These are phyloP conservation scores for Blastomussa wellsi DNA, from an alignment of 92 coral and sea anemone genomes.

Conservation along the genomic window DNA sequence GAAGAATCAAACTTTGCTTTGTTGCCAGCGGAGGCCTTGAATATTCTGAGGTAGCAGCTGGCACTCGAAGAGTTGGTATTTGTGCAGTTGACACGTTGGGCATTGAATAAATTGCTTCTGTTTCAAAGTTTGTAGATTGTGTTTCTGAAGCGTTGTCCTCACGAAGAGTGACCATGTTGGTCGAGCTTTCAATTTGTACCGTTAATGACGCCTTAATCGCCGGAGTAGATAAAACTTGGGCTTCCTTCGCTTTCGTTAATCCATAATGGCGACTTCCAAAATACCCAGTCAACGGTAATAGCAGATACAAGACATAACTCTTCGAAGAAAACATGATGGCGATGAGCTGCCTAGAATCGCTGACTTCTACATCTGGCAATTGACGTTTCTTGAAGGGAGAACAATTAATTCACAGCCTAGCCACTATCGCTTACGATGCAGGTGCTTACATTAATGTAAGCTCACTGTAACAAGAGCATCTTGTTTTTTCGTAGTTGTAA, in stretches of 20 bases:
- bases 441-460: not conserved
- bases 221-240: not conserved
- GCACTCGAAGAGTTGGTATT: not conserved
- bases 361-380: not conserved
- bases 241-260: slow-evolving; percentile 6
- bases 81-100: not conserved
- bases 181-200: not conserved
- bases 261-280: slow-evolving; percentile 8
- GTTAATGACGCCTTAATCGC: slow-evolving; percentile 1
- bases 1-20: not conserved
- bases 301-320: not conserved
- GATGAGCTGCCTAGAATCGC: not conserved
- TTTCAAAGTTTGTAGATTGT: not conserved
- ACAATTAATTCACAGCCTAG: not conserved
- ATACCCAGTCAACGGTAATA: not conserved
- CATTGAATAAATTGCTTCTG: not conserved
- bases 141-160: not conserved
- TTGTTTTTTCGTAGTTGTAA: not conserved
- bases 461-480: not conserved
- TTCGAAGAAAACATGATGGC: slow-evolving; percentile 19
- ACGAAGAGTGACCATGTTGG: not conserved
- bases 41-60: not conserved
- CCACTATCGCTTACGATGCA: not conserved
- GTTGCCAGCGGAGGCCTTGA: not conserved
- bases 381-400: not conserved